phyloP scores from a whole-genome alignment of 2,888 invertebrate genomes.

The Chymomyza amoena region DNA sequence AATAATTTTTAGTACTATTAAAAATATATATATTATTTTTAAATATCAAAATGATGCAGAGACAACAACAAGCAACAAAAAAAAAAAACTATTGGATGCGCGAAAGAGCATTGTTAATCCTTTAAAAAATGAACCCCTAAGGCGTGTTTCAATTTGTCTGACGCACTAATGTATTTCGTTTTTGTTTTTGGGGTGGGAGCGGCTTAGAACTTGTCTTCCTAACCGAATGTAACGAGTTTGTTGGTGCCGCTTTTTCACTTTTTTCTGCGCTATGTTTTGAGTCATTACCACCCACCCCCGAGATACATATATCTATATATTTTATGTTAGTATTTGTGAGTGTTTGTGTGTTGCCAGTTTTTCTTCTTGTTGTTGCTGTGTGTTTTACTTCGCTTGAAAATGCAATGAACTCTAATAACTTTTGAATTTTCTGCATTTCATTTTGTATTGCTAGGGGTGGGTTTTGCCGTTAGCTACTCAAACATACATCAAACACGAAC shows the following conservation, averaged over 20 bases:
- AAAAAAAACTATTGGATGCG: not conserved
- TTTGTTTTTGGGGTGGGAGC: slow-evolving; percentile 26
- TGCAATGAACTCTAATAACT: slow-evolving; percentile 77
- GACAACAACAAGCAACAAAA: not conserved
- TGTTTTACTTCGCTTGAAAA: slow-evolving; percentile 67
- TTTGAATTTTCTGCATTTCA: slow-evolving; percentile 75
- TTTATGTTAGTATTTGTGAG: slow-evolving; percentile 20
- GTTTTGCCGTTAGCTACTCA: slow-evolving; percentile 67
- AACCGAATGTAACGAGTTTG: slow-evolving; percentile 58
- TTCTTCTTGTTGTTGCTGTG: slow-evolving; percentile 51
- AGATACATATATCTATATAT: not conserved
- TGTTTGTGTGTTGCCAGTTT: slow-evolving; percentile 29
- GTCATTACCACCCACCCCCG: slow-evolving; percentile 72
- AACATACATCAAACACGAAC: slow-evolving; percentile 18
- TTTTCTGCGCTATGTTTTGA: slow-evolving; percentile 66
- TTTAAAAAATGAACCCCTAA: not conserved
- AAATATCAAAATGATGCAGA: not conserved
- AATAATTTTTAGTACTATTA: no score
- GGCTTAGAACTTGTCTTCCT: slow-evolving; percentile 48
- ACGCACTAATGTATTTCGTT: slow-evolving; percentile 9
- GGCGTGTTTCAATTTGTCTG: not conserved
- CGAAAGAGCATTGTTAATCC: not conserved
- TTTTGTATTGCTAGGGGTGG: slow-evolving; percentile 59
- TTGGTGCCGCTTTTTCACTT: slow-evolving; percentile 26
- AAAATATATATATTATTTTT: not conserved